Base-by-base conservation (phyloP, 2,888 invertebrate genomes). In the Aplocera efformata region DNA sequence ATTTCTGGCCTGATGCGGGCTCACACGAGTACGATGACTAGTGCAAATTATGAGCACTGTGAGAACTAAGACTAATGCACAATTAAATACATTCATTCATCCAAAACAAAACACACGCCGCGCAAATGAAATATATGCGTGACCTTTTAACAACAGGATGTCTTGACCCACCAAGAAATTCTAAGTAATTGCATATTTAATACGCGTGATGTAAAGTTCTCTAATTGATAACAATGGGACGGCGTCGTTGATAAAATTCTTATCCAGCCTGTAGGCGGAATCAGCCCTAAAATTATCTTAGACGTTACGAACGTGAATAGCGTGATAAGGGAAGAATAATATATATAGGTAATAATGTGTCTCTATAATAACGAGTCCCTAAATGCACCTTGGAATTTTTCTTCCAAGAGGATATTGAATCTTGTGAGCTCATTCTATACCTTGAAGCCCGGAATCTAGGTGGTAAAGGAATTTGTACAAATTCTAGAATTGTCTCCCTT, bases 1-100 rank as follows among this genome's bases (percentile, higher is more conserved):
- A 65, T 78, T 70, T 66, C 67, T 63, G 60, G 69, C 66, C 66
- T 69, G 67, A 88, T 86, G 85, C 86, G 86, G 86, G 86, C 54
- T 37, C 40, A 22, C 48, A 40, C 36, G 46, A 37, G 40, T 32
- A 42, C 48, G 41, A 49, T 50, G 41, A 45, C 47, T 47, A 48
- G 44, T 44, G 55, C 56, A 38, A 49, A 53, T 54, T 45, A 44
- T 45, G 42, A 49, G 36, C 44, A 34, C 34, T 35, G 43, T 43
- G 43, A 48, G 42, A 49, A 43, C 48, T 34, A 36, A 50, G 17
- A 45, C 17, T 28, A 42, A 44, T 29, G 29, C 9, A 2, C 25
- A 32, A 17, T 28, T 24, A 29, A 50, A 40, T 25, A 38, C 32
- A 36, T 39, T 32, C 22, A 22, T n/a, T 33, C 27, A 10, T 10